Base-by-base conservation (phyloP, 2,113 vertebrate species). In the Psophia crepitans region DNA sequence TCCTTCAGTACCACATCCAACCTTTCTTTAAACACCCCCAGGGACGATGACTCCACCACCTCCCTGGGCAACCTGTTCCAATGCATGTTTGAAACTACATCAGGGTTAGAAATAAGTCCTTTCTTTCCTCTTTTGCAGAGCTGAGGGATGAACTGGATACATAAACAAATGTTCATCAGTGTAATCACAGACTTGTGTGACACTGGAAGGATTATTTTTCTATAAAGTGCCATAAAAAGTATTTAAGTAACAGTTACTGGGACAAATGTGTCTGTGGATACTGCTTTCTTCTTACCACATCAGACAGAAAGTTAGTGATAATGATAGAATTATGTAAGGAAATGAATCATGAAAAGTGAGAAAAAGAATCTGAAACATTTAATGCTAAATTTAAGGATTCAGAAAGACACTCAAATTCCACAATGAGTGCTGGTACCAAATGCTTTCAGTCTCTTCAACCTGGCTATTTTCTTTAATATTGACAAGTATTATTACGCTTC, bases 321-420 rank as follows among this genome's bases (percentile, higher is more conserved):
- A 93, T 76, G 89, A 73, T 4, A 44, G 64, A 94, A 89, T 94
- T 95, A 88, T 82, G 56, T 93, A 87, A 95, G 85, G 61, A 96
- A 91, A 94, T 93, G 82, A 86, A 87, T 84, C 92, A 94, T 68
- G 46, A 54, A 84, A 75, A 93, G 63, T 91, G 85, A 93, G 60
- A 94, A 94, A 77, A 91, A 54, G 66, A 90, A 77, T 91, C 41
- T 76, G 93, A 95, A 96, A 84, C 21, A 46, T 93, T 69, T 71
- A 89, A 76, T 69, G 73, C 56, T 93, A 97, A 82, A 94, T 93
- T 89, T 93, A 93, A 91, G 66, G 53, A 43, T 84, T 87, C 30
- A 35, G 80, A 92, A 90, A 71, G 56, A 78, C 22, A 77, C 16
- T 91, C 8, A 70, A 44, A 84, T 81, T 88, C 71, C 64, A 93